Evolutionary conservation across 2,797 vertebrate genomes (phyloP), one percentile per base, ranked within the genome.

Genomic region (Erithacus rubecula): DNA sequence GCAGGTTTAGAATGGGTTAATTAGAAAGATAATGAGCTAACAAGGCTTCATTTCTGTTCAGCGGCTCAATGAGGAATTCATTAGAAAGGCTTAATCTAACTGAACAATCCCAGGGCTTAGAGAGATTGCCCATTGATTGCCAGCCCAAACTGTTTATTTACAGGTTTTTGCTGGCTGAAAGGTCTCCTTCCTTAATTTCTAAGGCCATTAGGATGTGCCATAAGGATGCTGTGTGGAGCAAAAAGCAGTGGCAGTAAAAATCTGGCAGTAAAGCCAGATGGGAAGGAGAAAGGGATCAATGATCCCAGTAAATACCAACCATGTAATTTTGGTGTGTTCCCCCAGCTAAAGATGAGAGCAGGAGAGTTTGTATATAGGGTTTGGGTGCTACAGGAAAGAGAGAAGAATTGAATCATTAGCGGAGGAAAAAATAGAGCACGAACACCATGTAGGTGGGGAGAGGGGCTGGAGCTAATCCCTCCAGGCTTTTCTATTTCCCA

Each of bases 21-120:
- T 99, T 98, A 99, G 98, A 98, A 98, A 98, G 98, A 97, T 98
- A 98, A 98, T 98, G 98, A 98, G 97, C 97, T 98, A 97, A 98
- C 98, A 98, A 98, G 98, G 95, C 95, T 95, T 97, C 96, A 96
- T 97, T 97, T 98, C 97, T 98, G 98, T 97, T 98, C 97, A 97
- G 97, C 97, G 98, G 98, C 98, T 87, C 94, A 97, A 98, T 98
- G 98, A 99, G 98, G 97, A 98, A 98, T 98, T 99, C 98, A 99
- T 99, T 98, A 99, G 98, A 98, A 96, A 95, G 97, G 98, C 98
- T 99, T 99, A 98, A 98, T 98, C 97, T 74, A 96, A 98, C 95
- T 95, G 97, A 97, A 96, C 96, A 96, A 96, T 96, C 94, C 96
- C 92, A 93, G 52, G 97, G 94, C 3, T 96, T 95, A 94, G 96